Base-by-base conservation (phyloP, 92 coral and sea anemone species). In the Pocillopora meandrina region DNA sequence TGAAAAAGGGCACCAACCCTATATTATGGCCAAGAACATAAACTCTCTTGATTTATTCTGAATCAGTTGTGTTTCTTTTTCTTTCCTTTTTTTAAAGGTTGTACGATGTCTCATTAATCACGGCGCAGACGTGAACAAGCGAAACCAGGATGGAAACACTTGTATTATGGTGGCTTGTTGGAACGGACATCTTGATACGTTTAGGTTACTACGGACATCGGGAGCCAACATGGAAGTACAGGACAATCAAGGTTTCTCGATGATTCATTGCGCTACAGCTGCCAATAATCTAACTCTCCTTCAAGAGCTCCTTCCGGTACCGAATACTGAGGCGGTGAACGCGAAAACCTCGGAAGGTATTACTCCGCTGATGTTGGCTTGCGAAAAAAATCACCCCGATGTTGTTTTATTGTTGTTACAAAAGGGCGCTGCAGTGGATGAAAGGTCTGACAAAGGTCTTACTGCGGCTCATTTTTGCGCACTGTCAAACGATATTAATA, bases 161-260 rank as follows among this genome's bases (percentile, higher is more conserved):
- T 91, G 94, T n/a, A 91, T 93, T 16, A 93, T 93, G 96, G 94
- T 93, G 8, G 96, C 96, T 1, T 91, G 94, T 69, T 91, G 94
- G 94, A 91, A 91, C 65, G 96, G 94, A 9, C 94, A 93, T 42
- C 86, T 91, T 19, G 96, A 94, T n/a, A 93, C 94, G 12, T 91
- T 91, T 80, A 80, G 89, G 49, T 75, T 93, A 19, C 81, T 93
- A 64, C 86, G 92, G 66, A 91, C 76, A 16, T 77, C 94, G 12
- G 96, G 96, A 11, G 96, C 96, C 34, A 87, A 90, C 72, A 87
- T 91, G 82, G 66, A 83, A 12, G 89, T 93, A 5, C 81, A 83
- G 5, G 96, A 93, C 31, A 93, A 93, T 63, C 96, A 93, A 69
- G 96, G 96, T 1, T 91, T 91, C 76, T 87, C 92, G 7, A 71